Conservation (phyloP, 2,113 vertebrate genomes). For the Bostrychus sinensis region DNA sequence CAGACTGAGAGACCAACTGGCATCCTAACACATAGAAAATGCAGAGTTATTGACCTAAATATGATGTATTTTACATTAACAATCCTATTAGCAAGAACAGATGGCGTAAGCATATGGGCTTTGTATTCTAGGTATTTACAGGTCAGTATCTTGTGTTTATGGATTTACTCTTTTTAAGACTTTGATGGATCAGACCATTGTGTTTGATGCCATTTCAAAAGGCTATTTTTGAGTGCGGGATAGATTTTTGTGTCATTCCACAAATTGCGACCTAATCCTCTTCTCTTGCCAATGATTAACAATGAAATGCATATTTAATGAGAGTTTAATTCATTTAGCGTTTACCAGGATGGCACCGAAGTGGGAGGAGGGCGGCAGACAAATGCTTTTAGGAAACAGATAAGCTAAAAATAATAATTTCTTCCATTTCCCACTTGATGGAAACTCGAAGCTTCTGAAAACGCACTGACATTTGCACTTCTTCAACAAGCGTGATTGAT, state of each 20-base stretch:
- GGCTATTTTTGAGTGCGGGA: constrained; percentile 71
- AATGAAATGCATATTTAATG: constrained; percentile 81
- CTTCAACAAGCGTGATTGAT: constrained; percentile 65
- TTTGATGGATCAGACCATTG: constrained; percentile 55
- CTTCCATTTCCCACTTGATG: constrained; percentile 32
- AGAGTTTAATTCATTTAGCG: constrained; percentile 78
- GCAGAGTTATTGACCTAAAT: constrained; percentile 15
- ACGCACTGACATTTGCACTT: constrained; percentile 22
- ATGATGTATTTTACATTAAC: constrained; percentile 16
- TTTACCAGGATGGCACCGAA: constrained; percentile 61
- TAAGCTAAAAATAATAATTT: constrained; percentile 20
- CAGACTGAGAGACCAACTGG: not conserved
- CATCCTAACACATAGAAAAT: not conserved
- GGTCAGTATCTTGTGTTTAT: constrained; percentile 48
- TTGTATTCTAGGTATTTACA: constrained; percentile 39
- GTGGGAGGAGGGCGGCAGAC: constrained; percentile 35
- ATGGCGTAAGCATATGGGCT: constrained; percentile 65
- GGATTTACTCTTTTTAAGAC: constrained; percentile 52
- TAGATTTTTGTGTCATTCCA: constrained; percentile 76
- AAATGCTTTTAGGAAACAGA: constrained; percentile 57
- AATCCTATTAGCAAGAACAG: constrained; percentile 56
- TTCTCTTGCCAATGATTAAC: constrained; percentile 80
- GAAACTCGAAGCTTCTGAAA: constrained; percentile 19
- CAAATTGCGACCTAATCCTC: constrained; percentile 82
- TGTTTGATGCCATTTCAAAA: constrained; percentile 70